phyloP scores from a whole-genome alignment of 1,140 invertebrate species.

The Xylocopa sonorina region DNA sequence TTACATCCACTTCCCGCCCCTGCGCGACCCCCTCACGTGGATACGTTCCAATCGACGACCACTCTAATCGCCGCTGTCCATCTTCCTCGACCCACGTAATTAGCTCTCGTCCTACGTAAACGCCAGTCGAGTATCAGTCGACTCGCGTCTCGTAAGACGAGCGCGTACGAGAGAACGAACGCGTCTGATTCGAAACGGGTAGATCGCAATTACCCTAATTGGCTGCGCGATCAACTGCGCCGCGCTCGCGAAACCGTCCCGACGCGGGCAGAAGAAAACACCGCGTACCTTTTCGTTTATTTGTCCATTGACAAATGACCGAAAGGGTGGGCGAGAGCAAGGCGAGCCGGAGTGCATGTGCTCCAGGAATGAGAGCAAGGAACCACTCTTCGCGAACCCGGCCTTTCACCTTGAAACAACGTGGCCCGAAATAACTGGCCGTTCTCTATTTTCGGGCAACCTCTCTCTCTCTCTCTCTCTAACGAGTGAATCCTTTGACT shows the following conservation, averaged over 20 bases:
- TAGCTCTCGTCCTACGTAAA: neutral
- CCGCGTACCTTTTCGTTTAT: neutral
- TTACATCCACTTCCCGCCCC: slow-evolving; percentile 12
- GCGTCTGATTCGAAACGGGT: neutral
- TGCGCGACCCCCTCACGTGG: too few relatives aligned
- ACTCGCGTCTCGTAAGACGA: neutral
- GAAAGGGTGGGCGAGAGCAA: neutral
- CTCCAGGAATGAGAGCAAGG: slow-evolving; percentile 13
- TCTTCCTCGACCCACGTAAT: neutral
- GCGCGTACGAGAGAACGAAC: neutral
- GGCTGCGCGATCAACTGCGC: neutral
- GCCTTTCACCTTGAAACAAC: slow-evolving; percentile 53
- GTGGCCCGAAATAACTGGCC: slow-evolving; percentile 33
- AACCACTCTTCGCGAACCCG: slow-evolving; percentile 17
- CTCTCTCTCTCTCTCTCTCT: slow-evolving; percentile 34
- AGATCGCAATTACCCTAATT: slow-evolving; percentile 8
- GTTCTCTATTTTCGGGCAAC: slow-evolving; percentile 47
- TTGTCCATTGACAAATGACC: slow-evolving; percentile 5
- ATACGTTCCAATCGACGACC: neutral
- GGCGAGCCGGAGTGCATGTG: neutral
- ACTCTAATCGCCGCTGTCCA: neutral
- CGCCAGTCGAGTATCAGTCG: neutral
- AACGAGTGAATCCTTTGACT: neutral
- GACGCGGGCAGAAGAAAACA: too few relatives aligned
- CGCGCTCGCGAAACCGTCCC: too few relatives aligned